Evolutionary conservation across 2,113 vertebrate species (phyloP).

Genomic region (Aegithalos caudatus): DNA sequence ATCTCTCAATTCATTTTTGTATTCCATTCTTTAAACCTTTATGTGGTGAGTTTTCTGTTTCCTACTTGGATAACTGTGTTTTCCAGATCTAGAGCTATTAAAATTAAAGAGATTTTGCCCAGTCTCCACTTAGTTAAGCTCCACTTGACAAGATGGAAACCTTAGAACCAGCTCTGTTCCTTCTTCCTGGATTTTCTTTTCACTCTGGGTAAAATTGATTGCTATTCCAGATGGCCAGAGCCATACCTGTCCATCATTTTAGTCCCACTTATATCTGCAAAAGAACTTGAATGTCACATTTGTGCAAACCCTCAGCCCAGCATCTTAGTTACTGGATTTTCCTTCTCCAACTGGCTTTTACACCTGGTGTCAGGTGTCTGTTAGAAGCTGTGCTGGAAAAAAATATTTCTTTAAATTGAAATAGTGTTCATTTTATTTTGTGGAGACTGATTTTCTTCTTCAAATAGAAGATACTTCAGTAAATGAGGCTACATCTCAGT

Average conservation of each 20-base stretch:
- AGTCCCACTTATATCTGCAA: background rate
- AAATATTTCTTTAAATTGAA: background rate
- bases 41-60: background rate
- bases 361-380: background rate
- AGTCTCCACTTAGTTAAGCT: background rate
- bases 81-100: background rate
- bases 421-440: background rate
- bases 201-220: background rate
- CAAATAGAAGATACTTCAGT: background rate
- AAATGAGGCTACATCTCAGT: background rate
- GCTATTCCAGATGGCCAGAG: background rate
- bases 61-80: background rate
- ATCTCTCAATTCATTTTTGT: background rate
- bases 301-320: background rate
- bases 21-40: background rate
- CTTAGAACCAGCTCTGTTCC: background rate
- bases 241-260: background rate
- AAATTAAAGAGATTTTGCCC: background rate
- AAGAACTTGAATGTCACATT: background rate
- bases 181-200: background rate
- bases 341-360: background rate
- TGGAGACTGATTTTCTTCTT: background rate
- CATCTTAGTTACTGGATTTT: background rate
- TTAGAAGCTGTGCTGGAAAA: background rate
- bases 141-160: background rate